Evolutionary conservation across 2,797 vertebrate species (phyloP).

Genomic region (Catostomus latipinnis): DNA sequence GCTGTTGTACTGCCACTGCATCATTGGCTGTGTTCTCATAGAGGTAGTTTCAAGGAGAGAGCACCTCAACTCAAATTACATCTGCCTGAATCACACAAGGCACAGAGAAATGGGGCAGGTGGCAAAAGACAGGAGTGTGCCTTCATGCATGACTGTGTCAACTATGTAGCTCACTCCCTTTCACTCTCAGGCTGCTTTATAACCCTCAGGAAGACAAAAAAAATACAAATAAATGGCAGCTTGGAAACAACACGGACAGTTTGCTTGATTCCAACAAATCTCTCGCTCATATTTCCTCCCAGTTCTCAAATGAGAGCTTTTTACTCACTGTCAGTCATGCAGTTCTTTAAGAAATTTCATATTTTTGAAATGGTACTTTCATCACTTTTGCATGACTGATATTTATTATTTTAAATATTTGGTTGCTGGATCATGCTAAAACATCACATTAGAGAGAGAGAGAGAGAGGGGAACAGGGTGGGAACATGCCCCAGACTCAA

Average conservation of each 20-base stretch:
- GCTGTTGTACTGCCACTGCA: slow-evolving; percentile 42
- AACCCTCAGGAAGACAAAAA: slow-evolving; percentile 47
- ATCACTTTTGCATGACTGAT: slow-evolving; percentile 4
- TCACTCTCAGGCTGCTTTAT: slow-evolving; percentile 26
- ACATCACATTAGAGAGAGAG: too few relatives aligned
- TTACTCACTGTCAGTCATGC: slow-evolving; percentile 1
- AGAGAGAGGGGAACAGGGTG: too few relatives aligned
- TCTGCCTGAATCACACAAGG: slow-evolving; percentile 35
- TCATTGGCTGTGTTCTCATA: slow-evolving; percentile 35
- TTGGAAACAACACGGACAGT: slow-evolving; percentile 16
- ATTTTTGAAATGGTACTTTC: slow-evolving; percentile 16
- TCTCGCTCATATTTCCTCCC: background rate
- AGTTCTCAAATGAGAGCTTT: background rate
- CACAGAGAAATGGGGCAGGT: slow-evolving; percentile 18
- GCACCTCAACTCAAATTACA: slow-evolving; percentile 43
- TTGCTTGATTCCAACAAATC: background rate
- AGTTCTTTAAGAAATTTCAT: slow-evolving; percentile 9
- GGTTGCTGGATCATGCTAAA: too few relatives aligned
- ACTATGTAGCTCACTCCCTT: slow-evolving; percentile 14
- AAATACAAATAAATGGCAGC: slow-evolving; percentile 23
- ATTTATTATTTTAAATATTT: background rate
- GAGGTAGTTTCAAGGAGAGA: slow-evolving; percentile 45
- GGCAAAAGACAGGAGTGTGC: slow-evolving; percentile 41
- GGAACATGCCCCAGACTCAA: too few relatives aligned
- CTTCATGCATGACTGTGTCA: slow-evolving; percentile 26